Evolutionary conservation across 2,113 vertebrate genomes (phyloP).

Genomic region (Odontesthes bonariensis): DNA sequence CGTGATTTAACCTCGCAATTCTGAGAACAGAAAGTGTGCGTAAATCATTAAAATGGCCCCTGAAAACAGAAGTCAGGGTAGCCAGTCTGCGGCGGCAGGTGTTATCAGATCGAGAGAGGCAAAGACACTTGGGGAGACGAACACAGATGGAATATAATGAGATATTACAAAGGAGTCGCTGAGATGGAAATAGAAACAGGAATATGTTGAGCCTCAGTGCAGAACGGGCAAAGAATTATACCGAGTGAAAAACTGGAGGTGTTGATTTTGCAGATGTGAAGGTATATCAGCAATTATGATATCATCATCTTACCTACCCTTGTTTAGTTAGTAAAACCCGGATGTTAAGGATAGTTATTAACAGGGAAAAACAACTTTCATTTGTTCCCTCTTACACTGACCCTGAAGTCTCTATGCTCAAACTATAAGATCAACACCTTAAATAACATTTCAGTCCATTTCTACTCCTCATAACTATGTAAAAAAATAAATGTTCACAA

Average conservation of each 20-base stretch:
- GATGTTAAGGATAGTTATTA: no score
- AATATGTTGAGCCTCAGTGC: not conserved
- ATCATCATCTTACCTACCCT: not conserved
- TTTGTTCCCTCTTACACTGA: no score
- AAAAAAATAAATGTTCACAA: no score
- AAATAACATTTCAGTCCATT: no score
- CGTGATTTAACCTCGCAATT: constrained; percentile 39
- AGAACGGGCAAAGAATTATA: constrained; percentile 1
- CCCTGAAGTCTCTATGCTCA: no score
- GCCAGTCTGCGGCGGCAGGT: constrained; percentile 25
- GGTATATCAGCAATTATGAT: not conserved
- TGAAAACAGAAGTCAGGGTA: not conserved
- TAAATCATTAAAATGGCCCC: constrained; percentile 21
- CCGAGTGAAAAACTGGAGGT: constrained; percentile 4
- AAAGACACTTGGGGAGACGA: constrained; percentile 35
- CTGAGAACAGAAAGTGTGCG: constrained; percentile 26
- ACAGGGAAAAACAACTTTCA: no score
- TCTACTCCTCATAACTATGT: no score
- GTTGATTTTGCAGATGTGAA: constrained; percentile 17
- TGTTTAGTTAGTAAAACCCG: not conserved
- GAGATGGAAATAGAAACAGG: constrained; percentile 41
- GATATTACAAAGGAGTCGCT: constrained; percentile 37
- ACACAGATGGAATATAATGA: constrained; percentile 61
- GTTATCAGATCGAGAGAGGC: constrained; percentile 41
- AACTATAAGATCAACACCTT: no score